Base-by-base conservation (phyloP, 2,113 vertebrate genomes). In the Xiphophorus maculatus region DNA sequence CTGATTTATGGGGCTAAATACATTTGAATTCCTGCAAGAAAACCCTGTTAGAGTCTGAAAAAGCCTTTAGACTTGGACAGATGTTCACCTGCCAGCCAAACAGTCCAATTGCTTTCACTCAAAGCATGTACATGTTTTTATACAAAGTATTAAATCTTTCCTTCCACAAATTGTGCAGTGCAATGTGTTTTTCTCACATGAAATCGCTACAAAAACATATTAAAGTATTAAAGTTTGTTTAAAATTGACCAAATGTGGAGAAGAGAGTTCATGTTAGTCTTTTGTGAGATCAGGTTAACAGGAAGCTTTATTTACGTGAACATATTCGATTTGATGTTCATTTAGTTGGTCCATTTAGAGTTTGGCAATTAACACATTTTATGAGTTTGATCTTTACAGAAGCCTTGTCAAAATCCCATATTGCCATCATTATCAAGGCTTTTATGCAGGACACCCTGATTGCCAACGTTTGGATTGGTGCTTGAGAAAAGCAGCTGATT, bases 401-500 rank as follows among this genome's bases (percentile, higher is more conserved):
- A 54, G 28, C 5, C 7, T 32, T 58, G 48, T 28, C 40, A 44
- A 77, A 69, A 58, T 22, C 5, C 60, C 44, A 28, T 71, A 30
- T 69, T 29, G n/a, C 40, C 32, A 27, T 64, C 32, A 69, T 63
- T 28, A 51, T 44, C 7, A 25, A 28, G 29, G 63, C 14, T 66
- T 63, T 25, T 62, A 35, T 33, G 51, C 22, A 60, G 63, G 29
- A 35, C 51, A 71, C 27, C 9, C 22, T 66, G 28, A 11, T 25
- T 48, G 12, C 32, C 44, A 32, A 15, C 42, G 28, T 70, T 76
- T 76, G 35, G 35, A 66, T 77, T 1, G 30, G 28, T 1, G 0
- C 27, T 54, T 77, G 28, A 51, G 63, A 66, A 71, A 32, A 81
- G 44, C 61, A 61, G 40, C 74, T 72, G 72, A 83, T 42, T 5